Evolutionary conservation across 2,888 invertebrate genomes (phyloP).

Genomic region (Notocelia uddmanniana): DNA sequence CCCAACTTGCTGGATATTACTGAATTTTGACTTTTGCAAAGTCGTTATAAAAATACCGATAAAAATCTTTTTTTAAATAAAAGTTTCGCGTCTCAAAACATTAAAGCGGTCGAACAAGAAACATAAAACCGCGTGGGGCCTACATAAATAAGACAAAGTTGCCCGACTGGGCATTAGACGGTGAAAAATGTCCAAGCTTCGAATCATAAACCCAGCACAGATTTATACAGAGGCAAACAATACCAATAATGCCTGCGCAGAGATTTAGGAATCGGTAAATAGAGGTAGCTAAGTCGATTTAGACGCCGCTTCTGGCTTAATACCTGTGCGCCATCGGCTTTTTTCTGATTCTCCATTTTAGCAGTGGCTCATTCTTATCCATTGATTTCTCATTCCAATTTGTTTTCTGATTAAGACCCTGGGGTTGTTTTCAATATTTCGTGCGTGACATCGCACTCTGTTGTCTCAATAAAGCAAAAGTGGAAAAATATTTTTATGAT

Average conservation of each 20-base stretch:
- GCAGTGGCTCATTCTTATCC: too few relatives aligned
- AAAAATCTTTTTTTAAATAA: slow-evolving; percentile 25
- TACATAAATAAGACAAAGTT: slow-evolving; percentile 43
- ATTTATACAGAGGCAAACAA: slow-evolving; percentile 39
- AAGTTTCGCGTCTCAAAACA: slow-evolving; percentile 33
- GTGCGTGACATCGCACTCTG: too few relatives aligned
- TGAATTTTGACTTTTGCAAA: not conserved
- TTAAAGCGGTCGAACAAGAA: slow-evolving; percentile 40
- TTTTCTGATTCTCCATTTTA: not conserved
- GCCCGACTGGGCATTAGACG: slow-evolving; percentile 31
- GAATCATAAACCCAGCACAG: slow-evolving; percentile 40
- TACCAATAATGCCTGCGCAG: slow-evolving; percentile 32
- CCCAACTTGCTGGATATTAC: too few relatives aligned
- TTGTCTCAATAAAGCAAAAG: too few relatives aligned
- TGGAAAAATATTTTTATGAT: too few relatives aligned
- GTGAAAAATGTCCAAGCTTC: slow-evolving; percentile 41
- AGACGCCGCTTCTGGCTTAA: not conserved
- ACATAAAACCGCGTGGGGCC: slow-evolving; percentile 42
- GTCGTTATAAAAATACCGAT: slow-evolving; percentile 22
- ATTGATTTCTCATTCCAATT: not conserved
- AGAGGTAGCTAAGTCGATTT: slow-evolving; percentile 9
- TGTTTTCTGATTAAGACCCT: too few relatives aligned
- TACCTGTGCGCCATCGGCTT: not conserved
- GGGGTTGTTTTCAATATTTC: too few relatives aligned
- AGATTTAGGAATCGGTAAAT: slow-evolving; percentile 35